These are phyloP conservation scores for Dugesia japonica DNA, from an alignment of 2,888 invertebrate genomes.

Conservation along the genomic window DNA sequence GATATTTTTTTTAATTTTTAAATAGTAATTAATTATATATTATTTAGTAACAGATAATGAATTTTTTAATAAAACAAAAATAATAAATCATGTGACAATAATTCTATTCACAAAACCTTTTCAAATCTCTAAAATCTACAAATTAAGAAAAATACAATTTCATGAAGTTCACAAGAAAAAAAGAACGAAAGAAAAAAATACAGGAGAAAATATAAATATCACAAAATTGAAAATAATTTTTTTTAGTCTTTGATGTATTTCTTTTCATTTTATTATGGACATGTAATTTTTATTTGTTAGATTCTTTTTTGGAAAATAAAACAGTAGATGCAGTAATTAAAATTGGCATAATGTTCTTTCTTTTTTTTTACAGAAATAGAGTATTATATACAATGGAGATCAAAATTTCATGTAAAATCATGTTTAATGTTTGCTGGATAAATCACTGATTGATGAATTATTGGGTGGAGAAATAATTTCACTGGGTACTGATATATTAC, in stretches of 20 bases:
- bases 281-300: neutral
- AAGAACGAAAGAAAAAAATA: neutral
- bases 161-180: neutral
- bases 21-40: too few relatives aligned
- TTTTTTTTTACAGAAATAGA: neutral
- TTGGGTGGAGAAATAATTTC: neutral
- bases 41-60: too few relatives aligned
- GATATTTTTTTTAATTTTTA: too few relatives aligned
- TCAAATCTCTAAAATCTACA: slow-evolving; percentile 15
- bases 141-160: neutral
- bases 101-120: too few relatives aligned
- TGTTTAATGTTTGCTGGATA: neutral
- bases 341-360: neutral
- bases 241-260: neutral
- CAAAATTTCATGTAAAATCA: too few relatives aligned
- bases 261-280: neutral
- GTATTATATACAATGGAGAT: neutral
- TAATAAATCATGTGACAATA: too few relatives aligned
- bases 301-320: neutral
- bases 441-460: neutral
- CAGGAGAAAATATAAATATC: slow-evolving; percentile 11
- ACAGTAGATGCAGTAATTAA: neutral
- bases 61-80: too few relatives aligned
- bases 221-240: neutral
- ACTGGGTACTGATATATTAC: neutral